Evolutionary conservation across 2,113 vertebrate species (phyloP).

Genomic region (Hyperopisus bebe): DNA sequence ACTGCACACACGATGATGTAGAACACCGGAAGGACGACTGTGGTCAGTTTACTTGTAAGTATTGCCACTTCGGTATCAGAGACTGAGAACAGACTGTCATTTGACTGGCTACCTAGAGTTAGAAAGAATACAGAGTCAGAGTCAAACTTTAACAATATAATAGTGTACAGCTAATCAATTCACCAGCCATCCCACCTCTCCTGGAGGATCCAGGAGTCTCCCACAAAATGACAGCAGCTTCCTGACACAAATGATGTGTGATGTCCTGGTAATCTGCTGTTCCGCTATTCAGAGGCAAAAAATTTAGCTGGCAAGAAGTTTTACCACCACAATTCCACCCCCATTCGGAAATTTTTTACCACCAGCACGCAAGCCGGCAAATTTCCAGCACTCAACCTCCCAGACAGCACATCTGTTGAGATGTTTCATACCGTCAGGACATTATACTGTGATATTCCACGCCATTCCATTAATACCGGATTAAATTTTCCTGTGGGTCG

Average conservation of each 20-base stretch:
- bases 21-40: constrained; percentile 74
- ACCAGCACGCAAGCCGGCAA: neutral
- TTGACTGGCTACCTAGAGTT: neutral
- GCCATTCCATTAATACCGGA: neutral
- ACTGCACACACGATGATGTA: constrained; percentile 74
- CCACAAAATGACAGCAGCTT: neutral
- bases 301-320: neutral
- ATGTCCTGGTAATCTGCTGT: neutral
- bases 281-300: neutral
- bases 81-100: neutral
- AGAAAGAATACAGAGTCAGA: neutral
- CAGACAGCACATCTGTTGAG: neutral
- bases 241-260: neutral
- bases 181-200: neutral
- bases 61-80: constrained; percentile 45
- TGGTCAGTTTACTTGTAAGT: constrained; percentile 71
- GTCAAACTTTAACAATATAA: neutral
- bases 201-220: neutral
- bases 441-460: neutral
- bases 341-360: neutral
- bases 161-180: neutral
- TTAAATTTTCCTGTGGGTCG: neutral
- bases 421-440: neutral
- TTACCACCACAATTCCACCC: neutral
- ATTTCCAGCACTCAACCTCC: neutral